These are phyloP conservation scores for Ariolimax columbianus DNA, from an alignment of 2,888 invertebrate genomes.

Conservation along the genomic window DNA sequence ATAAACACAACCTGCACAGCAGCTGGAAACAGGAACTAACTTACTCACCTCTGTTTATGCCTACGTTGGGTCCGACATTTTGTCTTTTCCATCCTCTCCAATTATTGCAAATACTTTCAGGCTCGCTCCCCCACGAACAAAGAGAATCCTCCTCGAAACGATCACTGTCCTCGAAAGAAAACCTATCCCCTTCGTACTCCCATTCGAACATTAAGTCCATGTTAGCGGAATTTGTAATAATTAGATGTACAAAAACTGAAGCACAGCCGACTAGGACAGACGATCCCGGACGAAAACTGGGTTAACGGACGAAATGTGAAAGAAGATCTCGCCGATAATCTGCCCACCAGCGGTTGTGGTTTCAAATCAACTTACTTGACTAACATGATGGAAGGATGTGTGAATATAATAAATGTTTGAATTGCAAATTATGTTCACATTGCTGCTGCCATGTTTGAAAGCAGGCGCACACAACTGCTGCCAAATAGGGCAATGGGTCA, in stretches of 20 bases:
- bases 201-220: constrained; percentile 86
- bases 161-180: constrained; percentile 97
- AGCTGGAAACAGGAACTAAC: neutral
- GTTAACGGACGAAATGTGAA: constrained; percentile 34
- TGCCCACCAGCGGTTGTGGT: neutral
- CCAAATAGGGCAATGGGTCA: constrained; percentile 48
- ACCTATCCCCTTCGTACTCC: constrained; percentile 88
- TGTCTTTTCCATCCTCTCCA: constrained; percentile 97
- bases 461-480: constrained; percentile 36
- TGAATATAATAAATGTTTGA: neutral
- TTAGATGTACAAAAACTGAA: neutral
- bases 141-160: constrained; percentile 98
- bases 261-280: constrained; percentile 14
- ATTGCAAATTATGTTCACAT: neutral
- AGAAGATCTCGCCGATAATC: constrained; percentile 12
- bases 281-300: constrained; percentile 41
- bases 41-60: constrained; percentile 47
- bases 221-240: constrained; percentile 44
- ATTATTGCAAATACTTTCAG: constrained; percentile 96
- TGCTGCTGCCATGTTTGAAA: constrained; percentile 9
- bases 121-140: constrained; percentile 98
- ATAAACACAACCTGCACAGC: neutral
- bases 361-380: neutral
- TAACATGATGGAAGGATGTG: neutral
- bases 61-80: constrained; percentile 72